phyloP scores from a whole-genome alignment of 2,113 vertebrate genomes.

The Epinephelus fuscoguttatus region DNA sequence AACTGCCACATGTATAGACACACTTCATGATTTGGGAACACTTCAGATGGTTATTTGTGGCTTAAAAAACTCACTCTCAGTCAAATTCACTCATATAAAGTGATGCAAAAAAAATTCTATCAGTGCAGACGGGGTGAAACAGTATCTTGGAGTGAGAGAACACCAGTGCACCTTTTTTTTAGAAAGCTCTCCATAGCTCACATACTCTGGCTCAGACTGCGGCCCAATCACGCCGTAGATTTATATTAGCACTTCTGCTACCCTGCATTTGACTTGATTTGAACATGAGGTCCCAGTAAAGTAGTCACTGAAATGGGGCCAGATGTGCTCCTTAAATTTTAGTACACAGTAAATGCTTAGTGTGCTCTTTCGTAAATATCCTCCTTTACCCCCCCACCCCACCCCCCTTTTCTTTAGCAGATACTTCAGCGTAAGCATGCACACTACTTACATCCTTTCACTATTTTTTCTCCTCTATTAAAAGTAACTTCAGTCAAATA shows the following conservation, averaged over 20 bases:
- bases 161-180: constrained; percentile 6
- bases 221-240: constrained; percentile 33
- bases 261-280: constrained; percentile 54
- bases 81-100: constrained; percentile 27
- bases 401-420: constrained; percentile 25
- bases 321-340: constrained; percentile 60
- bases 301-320: constrained; percentile 38
- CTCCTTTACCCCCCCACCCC: not conserved
- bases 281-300: constrained; percentile 47
- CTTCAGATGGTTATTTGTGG: constrained; percentile 26
- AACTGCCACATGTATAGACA: not conserved
- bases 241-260: constrained; percentile 43
- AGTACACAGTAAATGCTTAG: constrained; percentile 41
- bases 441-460: constrained; percentile 19
- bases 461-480: constrained; percentile 16
- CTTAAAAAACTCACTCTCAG: not conserved
- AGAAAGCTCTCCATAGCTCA: constrained; percentile 12
- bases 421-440: constrained; percentile 23
- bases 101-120: not conserved
- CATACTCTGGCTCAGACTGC: constrained; percentile 4
- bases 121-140: constrained; percentile 12
- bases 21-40: constrained; percentile 4
- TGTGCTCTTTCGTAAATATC: constrained; percentile 24
- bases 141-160: constrained; percentile 13
- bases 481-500: constrained; percentile 18